Evolutionary conservation across 2,888 invertebrate genomes (phyloP).

Genomic region (Ectemnius cavifrons): DNA sequence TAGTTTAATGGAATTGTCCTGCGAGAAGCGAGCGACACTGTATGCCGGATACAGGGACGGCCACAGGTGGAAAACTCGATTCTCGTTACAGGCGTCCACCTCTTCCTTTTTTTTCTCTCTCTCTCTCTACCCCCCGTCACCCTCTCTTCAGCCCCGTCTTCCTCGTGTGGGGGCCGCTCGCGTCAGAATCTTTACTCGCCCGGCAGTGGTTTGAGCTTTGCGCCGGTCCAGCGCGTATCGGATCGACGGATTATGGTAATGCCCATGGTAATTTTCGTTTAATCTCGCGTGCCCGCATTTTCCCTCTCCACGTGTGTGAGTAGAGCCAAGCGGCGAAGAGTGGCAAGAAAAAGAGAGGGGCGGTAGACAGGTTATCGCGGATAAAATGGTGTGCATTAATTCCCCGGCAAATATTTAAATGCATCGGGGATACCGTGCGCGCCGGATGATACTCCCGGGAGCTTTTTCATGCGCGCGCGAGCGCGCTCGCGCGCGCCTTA

Average conservation of each 20-base stretch:
- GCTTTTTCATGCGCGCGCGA: conserved; percentile 15
- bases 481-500: not conserved
- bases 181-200: conserved; percentile 18
- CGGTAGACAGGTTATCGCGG: not conserved
- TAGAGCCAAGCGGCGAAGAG: too few relatives aligned
- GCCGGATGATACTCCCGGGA: too few relatives aligned
- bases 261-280: conserved; percentile 32
- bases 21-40: too few relatives aligned
- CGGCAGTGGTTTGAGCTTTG: conserved; percentile 4
- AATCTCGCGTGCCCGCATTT: conserved; percentile 17
- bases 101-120: conserved; percentile 17
- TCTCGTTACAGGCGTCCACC: conserved; percentile 33
- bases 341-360: too few relatives aligned
- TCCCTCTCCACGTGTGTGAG: conserved; percentile 2
- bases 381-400: conserved; percentile 4
- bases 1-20: too few relatives aligned
- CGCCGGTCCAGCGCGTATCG: conserved; percentile 6
- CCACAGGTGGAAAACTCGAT: conserved; percentile 37
- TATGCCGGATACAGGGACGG: too few relatives aligned
- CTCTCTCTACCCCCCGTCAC: conserved; percentile 16
- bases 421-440: too few relatives aligned
- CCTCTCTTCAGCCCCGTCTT: conserved; percentile 3
- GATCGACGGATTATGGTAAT: conserved; percentile 17
- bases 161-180: conserved; percentile 14
- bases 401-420: conserved; percentile 6